Conservation (phyloP, 2,888 invertebrate species). For the Sympetrum striolatum region DNA sequence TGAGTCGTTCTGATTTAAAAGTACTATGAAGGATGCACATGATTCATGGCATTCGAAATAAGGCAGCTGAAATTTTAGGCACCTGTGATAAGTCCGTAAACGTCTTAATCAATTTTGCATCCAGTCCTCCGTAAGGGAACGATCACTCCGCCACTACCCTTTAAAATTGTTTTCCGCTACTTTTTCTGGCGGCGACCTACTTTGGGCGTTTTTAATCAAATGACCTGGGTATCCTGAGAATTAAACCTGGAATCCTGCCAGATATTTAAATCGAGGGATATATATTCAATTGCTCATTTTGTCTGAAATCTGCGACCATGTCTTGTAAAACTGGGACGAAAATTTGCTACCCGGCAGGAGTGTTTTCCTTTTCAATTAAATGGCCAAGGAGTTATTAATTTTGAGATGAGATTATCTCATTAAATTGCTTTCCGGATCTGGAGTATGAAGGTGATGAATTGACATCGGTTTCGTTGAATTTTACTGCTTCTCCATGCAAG, state of each 20-base stretch:
- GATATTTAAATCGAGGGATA: not conserved
- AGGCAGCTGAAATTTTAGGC: too few species aligned
- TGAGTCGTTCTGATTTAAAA: too few species aligned
- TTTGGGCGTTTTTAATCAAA: not conserved
- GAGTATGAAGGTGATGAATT: too few species aligned
- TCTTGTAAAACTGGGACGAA: not conserved
- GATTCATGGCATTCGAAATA: too few species aligned
- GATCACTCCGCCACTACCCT: not conserved
- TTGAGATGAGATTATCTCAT: too few species aligned
- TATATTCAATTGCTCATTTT: not conserved
- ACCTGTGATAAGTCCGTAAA: not conserved
- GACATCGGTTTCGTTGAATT: too few species aligned
- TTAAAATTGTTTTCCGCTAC: not conserved
- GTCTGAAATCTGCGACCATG: not conserved
- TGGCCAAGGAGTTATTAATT: too few species aligned
- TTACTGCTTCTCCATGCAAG: too few species aligned
- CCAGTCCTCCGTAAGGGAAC: not conserved
- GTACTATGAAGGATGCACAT: too few species aligned
- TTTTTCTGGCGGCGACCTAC: not conserved
- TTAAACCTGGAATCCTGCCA: not conserved
- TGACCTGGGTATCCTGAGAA: not conserved
- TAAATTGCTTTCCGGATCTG: too few species aligned
- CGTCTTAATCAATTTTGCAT: not conserved
- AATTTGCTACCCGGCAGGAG: too few species aligned
- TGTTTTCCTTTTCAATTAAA: too few species aligned